Percentiles rank a stretch among this genome's conserved stretches.
Evolutionary conservation across 1,140 invertebrate genomes (phyloP).

Genomic region (Pemphigus obesinymphae): DNA sequence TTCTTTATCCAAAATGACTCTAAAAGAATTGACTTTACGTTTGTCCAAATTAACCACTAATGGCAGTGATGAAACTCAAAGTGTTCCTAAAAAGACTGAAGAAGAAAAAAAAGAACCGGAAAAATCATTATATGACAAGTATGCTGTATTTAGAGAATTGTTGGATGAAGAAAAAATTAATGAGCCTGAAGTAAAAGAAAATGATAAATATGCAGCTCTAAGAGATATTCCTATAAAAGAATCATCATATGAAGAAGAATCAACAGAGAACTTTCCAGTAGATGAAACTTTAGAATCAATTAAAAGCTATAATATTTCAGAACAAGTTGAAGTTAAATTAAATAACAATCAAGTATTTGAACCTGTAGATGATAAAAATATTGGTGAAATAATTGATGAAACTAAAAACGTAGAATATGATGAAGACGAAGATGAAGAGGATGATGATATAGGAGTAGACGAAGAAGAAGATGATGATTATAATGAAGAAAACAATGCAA

Average conservation of each 20-base stretch:
- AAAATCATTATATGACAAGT: conserved; percentile 62
- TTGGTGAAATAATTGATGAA: conserved; percentile 44
- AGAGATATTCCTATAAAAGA: conserved; percentile 64
- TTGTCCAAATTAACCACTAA: conserved; percentile 56
- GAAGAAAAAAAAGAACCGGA: conserved; percentile 46
- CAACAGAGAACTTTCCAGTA: conserved; percentile 42
- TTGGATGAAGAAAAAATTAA: conserved; percentile 60
- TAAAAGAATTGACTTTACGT: conserved; percentile 76
- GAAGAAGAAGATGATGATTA: not conserved
- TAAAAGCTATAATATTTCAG: not conserved
- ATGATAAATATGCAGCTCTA: conserved; percentile 66
- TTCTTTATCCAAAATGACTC: conserved; percentile 74
- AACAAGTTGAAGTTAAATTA: not conserved
- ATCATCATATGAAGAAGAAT: conserved; percentile 49
- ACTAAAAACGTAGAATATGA: not conserved
- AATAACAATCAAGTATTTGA: not conserved
- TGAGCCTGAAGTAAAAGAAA: conserved; percentile 16
- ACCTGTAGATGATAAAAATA: conserved; percentile 40
- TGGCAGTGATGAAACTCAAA: conserved; percentile 59
- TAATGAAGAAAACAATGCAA: not conserved
- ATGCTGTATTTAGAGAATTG: conserved; percentile 79
- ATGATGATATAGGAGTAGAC: not conserved
- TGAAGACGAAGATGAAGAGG: not conserved
- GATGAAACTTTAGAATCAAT: conserved; percentile 37
- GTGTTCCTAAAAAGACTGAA: conserved; percentile 59